Conservation (phyloP, 1,140 invertebrate species). For the Argopecten irradians region DNA sequence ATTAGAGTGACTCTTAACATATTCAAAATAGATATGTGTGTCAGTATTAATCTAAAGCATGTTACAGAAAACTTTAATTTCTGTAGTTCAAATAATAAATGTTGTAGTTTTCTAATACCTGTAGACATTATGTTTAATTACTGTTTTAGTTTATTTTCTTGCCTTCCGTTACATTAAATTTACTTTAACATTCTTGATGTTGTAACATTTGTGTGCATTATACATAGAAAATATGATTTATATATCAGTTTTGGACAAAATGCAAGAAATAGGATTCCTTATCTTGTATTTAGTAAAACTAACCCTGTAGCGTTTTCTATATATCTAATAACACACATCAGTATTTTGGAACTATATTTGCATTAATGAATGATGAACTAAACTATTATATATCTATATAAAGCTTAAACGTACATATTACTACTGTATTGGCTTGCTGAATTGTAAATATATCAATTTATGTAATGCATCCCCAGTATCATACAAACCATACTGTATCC, state of each 20-base stretch:
- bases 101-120: not conserved
- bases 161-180: not conserved
- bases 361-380: too few species aligned
- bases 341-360: too few species aligned
- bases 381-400: not conserved
- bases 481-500: not conserved
- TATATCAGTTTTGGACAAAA: not conserved
- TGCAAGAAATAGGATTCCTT: not conserved
- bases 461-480: not conserved
- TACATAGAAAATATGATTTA: not conserved
- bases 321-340: too few species aligned
- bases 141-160: not conserved
- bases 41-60: not conserved
- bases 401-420: too few species aligned
- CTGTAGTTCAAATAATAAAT: not conserved
- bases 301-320: not conserved
- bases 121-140: not conserved
- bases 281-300: not conserved
- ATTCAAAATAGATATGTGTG: not conserved
- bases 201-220: not conserved
- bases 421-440: not conserved
- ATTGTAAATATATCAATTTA: not conserved
- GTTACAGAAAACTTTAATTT: not conserved
- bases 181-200: not conserved
- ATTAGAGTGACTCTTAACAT: not conserved